Evolutionary conservation across 2,113 vertebrate genomes (phyloP).

Genomic region (Sus scrofa): DNA sequence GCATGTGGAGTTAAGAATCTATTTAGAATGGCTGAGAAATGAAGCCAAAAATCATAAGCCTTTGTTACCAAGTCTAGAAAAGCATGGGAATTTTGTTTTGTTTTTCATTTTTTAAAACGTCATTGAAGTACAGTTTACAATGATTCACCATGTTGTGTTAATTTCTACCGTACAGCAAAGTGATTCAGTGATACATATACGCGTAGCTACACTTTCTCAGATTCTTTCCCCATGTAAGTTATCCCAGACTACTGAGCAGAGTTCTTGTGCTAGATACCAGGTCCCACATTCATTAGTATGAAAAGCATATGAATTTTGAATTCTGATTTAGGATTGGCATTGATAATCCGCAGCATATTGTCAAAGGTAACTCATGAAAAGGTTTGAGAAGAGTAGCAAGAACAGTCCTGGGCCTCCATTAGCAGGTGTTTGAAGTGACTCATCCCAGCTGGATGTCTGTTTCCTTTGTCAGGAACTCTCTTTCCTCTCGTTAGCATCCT

Average conservation of each 20-base stretch:
- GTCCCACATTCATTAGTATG: not conserved
- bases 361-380: not conserved
- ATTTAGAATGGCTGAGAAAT: not conserved
- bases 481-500: not conserved
- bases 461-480: not conserved
- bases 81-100: not conserved
- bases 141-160: too few relatives aligned
- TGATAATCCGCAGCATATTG: fast-evolving
- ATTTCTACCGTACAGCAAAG: too few relatives aligned
- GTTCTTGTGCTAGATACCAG: too few relatives aligned
- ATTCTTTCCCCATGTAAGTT: too few relatives aligned
- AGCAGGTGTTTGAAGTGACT: not conserved
- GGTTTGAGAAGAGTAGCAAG: not conserved
- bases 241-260: too few relatives aligned
- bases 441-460: not conserved
- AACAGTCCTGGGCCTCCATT: not conserved
- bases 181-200: too few relatives aligned
- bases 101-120: too few relatives aligned
- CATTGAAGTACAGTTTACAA: too few relatives aligned
- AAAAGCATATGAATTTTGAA: not conserved
- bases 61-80: not conserved
- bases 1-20: not conserved
- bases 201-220: too few relatives aligned
- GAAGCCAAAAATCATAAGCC: not conserved
- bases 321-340: not conserved